Conservation (phyloP, 2,113 vertebrate species). For the Conger conger region DNA sequence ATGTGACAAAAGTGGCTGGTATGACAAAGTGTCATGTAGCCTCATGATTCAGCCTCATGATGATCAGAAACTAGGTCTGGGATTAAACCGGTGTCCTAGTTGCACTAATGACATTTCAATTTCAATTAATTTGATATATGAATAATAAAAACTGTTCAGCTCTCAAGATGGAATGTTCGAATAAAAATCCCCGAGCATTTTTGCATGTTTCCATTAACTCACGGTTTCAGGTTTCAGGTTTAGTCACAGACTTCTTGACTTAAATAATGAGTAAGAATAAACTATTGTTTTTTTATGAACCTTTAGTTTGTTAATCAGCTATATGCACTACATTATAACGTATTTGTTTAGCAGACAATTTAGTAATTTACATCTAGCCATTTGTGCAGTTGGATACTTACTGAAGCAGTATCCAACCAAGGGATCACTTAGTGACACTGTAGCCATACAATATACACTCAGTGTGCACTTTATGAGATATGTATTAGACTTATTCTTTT, state of each 20-base stretch:
- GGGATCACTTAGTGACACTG: not conserved
- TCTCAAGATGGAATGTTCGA: not conserved
- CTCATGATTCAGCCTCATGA: too few species aligned
- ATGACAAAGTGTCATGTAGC: slow-evolving; percentile 8
- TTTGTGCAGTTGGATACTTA: not conserved
- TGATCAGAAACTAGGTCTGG: not conserved
- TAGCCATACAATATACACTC: not conserved
- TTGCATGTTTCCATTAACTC: too few species aligned
- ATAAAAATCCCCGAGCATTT: not conserved
- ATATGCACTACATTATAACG: not conserved
- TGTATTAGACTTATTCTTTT: too few species aligned
- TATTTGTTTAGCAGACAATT: not conserved
- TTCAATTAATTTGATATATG: not conserved
- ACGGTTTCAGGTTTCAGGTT: too few species aligned
- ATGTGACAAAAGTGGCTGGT: not conserved
- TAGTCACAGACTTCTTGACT: too few species aligned
- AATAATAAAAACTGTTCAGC: not conserved
- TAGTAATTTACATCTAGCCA: not conserved
- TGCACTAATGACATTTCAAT: not conserved
- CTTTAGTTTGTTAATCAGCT: not conserved
- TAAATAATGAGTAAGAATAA: not conserved
- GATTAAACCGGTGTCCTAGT: too few species aligned
- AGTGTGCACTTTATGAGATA: too few species aligned
- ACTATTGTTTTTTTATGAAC: not conserved
- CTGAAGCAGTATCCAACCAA: not conserved